These are phyloP conservation scores for Ormyrus thymus DNA, from an alignment of 2,888 invertebrate genomes.

Conservation along the genomic window DNA sequence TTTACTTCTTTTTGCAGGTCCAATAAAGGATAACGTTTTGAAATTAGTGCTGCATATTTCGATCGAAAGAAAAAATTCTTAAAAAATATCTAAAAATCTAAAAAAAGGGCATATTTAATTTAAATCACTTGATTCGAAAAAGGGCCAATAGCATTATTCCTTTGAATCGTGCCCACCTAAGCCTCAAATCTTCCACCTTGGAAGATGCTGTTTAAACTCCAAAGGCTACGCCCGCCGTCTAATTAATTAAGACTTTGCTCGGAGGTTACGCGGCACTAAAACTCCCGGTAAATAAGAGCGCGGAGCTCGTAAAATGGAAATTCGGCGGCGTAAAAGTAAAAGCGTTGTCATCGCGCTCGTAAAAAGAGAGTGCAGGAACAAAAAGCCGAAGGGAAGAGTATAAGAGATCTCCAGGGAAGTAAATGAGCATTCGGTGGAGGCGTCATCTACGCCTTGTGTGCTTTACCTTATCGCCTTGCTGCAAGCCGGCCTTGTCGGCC, in stretches of 20 bases:
- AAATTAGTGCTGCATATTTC: no score
- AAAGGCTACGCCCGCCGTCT: no score
- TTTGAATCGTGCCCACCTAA: no score
- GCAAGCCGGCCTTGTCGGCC: slow-evolving; percentile 91
- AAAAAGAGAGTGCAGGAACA: background rate
- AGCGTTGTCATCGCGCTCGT: slow-evolving; percentile 3
- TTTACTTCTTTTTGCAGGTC: background rate
- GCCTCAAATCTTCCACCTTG: no score
- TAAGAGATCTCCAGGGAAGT: background rate
- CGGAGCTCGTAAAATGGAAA: slow-evolving; percentile 36
- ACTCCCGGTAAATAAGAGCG: slow-evolving; percentile 5
- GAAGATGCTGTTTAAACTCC: no score
- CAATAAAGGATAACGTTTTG: no score
- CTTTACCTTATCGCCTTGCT: slow-evolving; percentile 90
- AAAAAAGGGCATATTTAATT: no score
- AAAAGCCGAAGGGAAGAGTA: background rate
- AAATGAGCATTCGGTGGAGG: background rate
- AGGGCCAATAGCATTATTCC: no score
- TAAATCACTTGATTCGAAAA: no score
- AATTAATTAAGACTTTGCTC: slow-evolving; percentile 26
- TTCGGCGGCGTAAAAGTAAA: slow-evolving; percentile 10
- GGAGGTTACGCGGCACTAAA: background rate
- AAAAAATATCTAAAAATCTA: no score
- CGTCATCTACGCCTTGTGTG: background rate
- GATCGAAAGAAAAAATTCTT: no score